These are phyloP conservation scores for Ectobius pallidus DNA, from an alignment of 2,888 invertebrate genomes.

Conservation along the genomic window DNA sequence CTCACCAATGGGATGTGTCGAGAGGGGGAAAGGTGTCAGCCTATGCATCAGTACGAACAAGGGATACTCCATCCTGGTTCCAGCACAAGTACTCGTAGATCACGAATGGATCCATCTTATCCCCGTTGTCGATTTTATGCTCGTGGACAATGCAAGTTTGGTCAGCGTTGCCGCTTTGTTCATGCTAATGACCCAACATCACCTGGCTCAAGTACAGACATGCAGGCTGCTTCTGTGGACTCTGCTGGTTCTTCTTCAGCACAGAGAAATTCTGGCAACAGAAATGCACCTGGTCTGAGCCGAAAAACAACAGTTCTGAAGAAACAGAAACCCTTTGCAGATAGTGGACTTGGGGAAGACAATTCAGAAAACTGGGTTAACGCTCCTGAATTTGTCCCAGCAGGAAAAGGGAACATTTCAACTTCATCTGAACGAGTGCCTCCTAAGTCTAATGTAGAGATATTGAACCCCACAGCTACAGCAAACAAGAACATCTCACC, in stretches of 20 bases:
- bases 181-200: neutral
- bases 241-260: too few relatives aligned
- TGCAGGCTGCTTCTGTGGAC: too few relatives aligned
- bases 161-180: slow-evolving; percentile 20
- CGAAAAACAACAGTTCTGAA: slow-evolving; percentile 17
- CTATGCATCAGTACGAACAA: slow-evolving; percentile 41
- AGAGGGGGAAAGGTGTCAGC: slow-evolving; percentile 52
- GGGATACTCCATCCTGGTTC: neutral
- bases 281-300: neutral
- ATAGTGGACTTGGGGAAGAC: slow-evolving; percentile 32
- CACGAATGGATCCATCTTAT: neutral
- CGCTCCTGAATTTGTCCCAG: slow-evolving; percentile 57
- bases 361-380: slow-evolving; percentile 51
- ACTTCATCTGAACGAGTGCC: too few relatives aligned
- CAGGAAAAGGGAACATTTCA: too few relatives aligned
- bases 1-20: slow-evolving; percentile 54
- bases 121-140: slow-evolving; percentile 23
- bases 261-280: neutral
- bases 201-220: slow-evolving; percentile 11
- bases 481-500: neutral
- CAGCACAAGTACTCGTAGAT: neutral
- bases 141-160: slow-evolving; percentile 28
- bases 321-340: slow-evolving; percentile 29
- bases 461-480: slow-evolving; percentile 46
- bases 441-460: slow-evolving; percentile 50